Percentiles rank a stretch among this genome's conserved stretches.
Evolutionary conservation across 2,888 invertebrate genomes (phyloP).

Genomic region (Leptinotarsa tumamoca): DNA sequence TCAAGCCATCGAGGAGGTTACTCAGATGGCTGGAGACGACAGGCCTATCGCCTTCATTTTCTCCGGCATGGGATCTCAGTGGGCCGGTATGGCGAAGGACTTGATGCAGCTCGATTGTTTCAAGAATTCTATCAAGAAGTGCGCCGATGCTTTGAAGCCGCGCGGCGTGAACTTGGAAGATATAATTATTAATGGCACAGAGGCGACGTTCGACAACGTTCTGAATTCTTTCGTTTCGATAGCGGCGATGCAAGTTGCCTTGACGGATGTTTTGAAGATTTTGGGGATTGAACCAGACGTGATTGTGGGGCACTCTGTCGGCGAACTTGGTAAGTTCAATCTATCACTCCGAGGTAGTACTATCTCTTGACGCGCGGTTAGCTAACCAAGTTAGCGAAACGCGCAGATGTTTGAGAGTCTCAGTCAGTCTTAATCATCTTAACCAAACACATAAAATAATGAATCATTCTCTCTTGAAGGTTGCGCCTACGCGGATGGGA

Average conservation of each 20-base stretch:
- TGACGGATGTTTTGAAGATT: slow-evolving; percentile 87
- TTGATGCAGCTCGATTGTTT: slow-evolving; percentile 88
- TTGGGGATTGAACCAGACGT: slow-evolving; percentile 90
- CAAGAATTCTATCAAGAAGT: slow-evolving; percentile 80
- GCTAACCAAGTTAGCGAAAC: too few species aligned
- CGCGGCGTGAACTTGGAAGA: slow-evolving; percentile 87
- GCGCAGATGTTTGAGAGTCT: too few species aligned
- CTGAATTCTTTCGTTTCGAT: slow-evolving; percentile 93
- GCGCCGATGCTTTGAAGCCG: slow-evolving; percentile 81
- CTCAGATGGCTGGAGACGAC: slow-evolving; percentile 69
- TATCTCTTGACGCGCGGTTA: too few species aligned
- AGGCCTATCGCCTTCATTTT: slow-evolving; percentile 95
- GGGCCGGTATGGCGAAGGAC: slow-evolving; percentile 94
- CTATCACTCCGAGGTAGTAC: not conserved
- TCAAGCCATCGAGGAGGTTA: slow-evolving; percentile 68
- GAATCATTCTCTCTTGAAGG: slow-evolving; percentile 67
- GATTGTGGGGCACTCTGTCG: slow-evolving; percentile 95
- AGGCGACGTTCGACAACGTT: slow-evolving; percentile 85
- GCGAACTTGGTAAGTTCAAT: slow-evolving; percentile 76
- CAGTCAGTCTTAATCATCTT: not conserved
- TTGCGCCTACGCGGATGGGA: slow-evolving; percentile 97
- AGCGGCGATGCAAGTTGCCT: slow-evolving; percentile 94
- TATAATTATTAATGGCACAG: slow-evolving; percentile 81
- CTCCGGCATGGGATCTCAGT: slow-evolving; percentile 98
- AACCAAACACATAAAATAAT: not conserved